phyloP scores from a whole-genome alignment of 2,797 vertebrate species.

The Propithecus deckenii region DNA sequence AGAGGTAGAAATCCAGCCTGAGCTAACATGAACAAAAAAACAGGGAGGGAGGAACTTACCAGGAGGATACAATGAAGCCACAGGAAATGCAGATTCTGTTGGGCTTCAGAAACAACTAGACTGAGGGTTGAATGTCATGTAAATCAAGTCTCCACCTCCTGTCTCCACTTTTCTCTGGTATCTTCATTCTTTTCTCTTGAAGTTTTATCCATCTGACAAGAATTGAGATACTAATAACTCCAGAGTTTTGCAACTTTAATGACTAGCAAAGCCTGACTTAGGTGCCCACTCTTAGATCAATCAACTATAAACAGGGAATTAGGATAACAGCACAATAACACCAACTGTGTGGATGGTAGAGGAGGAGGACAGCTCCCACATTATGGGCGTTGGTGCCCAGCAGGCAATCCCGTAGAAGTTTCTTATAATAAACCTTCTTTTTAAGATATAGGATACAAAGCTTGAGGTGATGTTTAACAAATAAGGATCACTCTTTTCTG shows the following conservation, averaged over 20 bases:
- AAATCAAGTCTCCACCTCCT: not conserved
- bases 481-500: not conserved
- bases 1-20: not conserved
- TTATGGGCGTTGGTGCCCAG: not conserved
- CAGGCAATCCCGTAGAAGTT: not conserved
- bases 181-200: constrained; percentile 27
- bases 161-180: not conserved
- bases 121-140: not conserved
- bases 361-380: not conserved
- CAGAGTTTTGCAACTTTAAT: constrained; percentile 17
- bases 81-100: not conserved
- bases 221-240: not conserved
- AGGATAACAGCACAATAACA: not conserved
- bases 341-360: not conserved
- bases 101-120: not conserved
- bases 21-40: not conserved
- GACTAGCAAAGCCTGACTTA: not conserved
- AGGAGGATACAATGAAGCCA: not conserved
- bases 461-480: not conserved
- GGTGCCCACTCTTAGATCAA: not conserved
- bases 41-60: not conserved
- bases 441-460: not conserved
- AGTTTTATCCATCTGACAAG: not conserved
- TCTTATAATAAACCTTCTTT: not conserved
- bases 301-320: not conserved